Conservation (phyloP, 2,797 vertebrate species). For the Tamandua tetradactyla region DNA sequence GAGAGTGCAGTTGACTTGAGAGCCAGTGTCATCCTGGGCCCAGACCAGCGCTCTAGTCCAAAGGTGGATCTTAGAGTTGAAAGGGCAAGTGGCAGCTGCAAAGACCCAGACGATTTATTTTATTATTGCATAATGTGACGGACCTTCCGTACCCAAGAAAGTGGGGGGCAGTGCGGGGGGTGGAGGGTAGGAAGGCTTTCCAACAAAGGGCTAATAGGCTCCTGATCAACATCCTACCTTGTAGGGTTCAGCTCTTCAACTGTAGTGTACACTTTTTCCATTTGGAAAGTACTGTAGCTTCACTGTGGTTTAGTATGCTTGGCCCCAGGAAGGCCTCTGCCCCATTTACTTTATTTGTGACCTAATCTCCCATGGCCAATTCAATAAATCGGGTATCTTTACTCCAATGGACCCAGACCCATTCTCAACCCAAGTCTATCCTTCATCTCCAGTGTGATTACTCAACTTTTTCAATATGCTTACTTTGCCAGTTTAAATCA, state of each 20-base stretch:
- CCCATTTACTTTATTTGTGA: conserved; percentile 48
- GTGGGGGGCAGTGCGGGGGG: conserved; percentile 46
- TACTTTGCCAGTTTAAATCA: conserved; percentile 42
- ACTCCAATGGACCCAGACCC: conserved; percentile 25
- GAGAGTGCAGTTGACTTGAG: conserved; percentile 57
- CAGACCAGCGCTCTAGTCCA: conserved; percentile 64
- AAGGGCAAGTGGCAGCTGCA: conserved; percentile 72
- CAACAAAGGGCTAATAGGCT: conserved; percentile 66
- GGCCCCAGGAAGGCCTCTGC: conserved; percentile 49
- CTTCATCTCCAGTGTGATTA: conserved; percentile 64
- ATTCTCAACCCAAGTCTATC: conserved; percentile 32
- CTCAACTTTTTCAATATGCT: conserved; percentile 24
- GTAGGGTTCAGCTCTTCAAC: conserved; percentile 68
- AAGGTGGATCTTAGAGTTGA: conserved; percentile 61
- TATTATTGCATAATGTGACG: conserved; percentile 79
- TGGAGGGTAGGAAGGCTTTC: conserved; percentile 35
- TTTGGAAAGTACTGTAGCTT: conserved; percentile 73
- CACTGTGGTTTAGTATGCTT: conserved; percentile 66
- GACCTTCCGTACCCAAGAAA: conserved; percentile 49
- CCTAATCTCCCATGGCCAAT: conserved; percentile 56
- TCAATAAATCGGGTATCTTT: conserved; percentile 51
- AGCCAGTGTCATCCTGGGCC: conserved; percentile 53
- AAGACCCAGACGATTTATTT: conserved; percentile 73
- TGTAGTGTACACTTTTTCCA: conserved; percentile 77
- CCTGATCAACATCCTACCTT: conserved; percentile 62